Base-by-base conservation (phyloP, 2,888 invertebrate species). In the Colostygia pectinataria region DNA sequence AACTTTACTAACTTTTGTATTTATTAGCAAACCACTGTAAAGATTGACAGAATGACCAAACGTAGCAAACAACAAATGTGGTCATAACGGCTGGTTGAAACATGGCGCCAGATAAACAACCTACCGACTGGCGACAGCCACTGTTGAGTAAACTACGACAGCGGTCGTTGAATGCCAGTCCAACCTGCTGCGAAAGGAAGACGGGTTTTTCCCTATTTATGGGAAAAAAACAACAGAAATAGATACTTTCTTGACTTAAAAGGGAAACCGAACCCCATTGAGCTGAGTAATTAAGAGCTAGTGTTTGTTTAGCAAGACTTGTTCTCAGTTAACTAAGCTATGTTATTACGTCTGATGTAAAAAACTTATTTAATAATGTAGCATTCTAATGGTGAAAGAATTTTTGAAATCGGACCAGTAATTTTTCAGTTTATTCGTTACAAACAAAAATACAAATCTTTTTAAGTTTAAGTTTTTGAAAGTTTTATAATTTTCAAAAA, bases 121-220 rank as follows among this genome's bases (percentile, higher is more conserved):
- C 34, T 15, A 25, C 40, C 13, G 24, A 40, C 41, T 43, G 32
- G 32, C 14, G 25, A 42, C 37, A 29, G 15, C 23, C 4, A 36
- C 24, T 44, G 2, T 9, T 23, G 4, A 9, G 24, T 27, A 25
- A 27, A 0, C 41, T 27, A 33, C 8, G 25, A 31, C 48, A 38
- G 15, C 43, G 43, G 33, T 29, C 49, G 34, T 43, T 49, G 39
- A 27, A 43, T 49, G 34, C 43, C 25, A 20, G 45, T 51, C 38
- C 25, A 39, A 45, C 41, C 31, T 36, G 44, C 38, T 34, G 10
- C 8, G 28, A 34, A 31, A 13, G 42, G 12, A 18, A 12, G 15
- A 15, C 37, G 14, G 6, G 27, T 12, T 33, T 25, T 31, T 25
- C 34, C 12, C 36, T 28, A 41, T 41, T 28, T 38, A 41, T 25